Evolutionary conservation across 2,113 vertebrate genomes (phyloP).

Genomic region (Urocolius indicus): DNA sequence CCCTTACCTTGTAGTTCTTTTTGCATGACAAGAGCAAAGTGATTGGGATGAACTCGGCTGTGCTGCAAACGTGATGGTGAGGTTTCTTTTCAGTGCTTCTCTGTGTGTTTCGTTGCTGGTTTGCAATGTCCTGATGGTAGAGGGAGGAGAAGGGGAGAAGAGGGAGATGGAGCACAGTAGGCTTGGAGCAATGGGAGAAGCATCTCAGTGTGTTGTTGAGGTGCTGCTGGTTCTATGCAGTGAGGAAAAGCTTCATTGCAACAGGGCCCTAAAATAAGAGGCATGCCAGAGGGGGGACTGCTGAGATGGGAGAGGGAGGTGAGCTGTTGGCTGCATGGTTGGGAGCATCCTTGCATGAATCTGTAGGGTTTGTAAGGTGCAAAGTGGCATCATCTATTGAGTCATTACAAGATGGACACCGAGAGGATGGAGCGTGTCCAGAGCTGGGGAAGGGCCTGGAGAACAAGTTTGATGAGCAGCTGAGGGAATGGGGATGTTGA

Average conservation of each 20-base stretch:
- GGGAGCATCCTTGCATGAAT: not conserved
- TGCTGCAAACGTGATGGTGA: not conserved
- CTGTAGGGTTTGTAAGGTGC: not conserved
- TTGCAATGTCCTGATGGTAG: not conserved
- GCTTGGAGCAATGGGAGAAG: not conserved
- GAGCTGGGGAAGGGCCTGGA: too few species aligned
- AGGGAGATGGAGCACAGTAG: not conserved
- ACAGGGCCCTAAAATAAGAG: not conserved
- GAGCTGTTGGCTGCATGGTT: not conserved
- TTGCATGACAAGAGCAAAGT: slow-evolving; percentile 43
- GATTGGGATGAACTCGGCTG: slow-evolving; percentile 7
- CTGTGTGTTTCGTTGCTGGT: not conserved
- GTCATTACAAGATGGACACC: too few species aligned
- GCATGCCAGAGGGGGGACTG: not conserved
- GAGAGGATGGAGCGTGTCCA: too few species aligned
- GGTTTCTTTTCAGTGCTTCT: not conserved
- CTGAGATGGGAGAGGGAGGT: not conserved
- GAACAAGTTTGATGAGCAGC: too few species aligned
- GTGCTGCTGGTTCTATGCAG: not conserved
- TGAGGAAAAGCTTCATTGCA: not conserved
- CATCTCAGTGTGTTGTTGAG: accelerated
- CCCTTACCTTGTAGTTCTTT: not conserved
- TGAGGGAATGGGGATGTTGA: too few species aligned
- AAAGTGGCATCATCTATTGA: not conserved
- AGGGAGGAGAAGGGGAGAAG: not conserved